These are phyloP conservation scores for Eudorcas thomsonii DNA, from an alignment of 2,113 vertebrate species.

Conservation along the genomic window DNA sequence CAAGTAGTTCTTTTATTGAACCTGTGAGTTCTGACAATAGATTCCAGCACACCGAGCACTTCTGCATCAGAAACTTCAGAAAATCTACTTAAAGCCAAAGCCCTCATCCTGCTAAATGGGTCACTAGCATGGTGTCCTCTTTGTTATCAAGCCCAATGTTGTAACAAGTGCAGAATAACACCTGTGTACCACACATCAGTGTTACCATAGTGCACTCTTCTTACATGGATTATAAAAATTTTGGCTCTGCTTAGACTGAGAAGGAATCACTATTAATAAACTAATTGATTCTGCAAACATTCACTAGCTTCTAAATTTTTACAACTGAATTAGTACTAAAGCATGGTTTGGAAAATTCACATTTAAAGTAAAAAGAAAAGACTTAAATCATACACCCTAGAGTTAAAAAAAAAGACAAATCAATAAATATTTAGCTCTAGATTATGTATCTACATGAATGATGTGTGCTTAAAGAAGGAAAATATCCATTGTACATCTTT, in stretches of 20 bases:
- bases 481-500: not conserved
- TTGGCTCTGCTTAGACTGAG: not conserved
- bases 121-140: not conserved
- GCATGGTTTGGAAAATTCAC: not conserved
- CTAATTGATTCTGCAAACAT: not conserved
- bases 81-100: not conserved
- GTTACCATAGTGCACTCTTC: not conserved
- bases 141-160: not conserved
- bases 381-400: not conserved
- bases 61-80: not conserved
- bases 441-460: not conserved
- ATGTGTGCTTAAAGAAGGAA: not conserved
- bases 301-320: conserved; percentile 5
- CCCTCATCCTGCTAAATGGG: not conserved
- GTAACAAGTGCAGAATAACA: not conserved
- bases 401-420: not conserved
- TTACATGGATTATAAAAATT: not conserved
- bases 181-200: not conserved
- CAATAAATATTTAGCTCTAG: not conserved
- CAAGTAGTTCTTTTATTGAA: not conserved
- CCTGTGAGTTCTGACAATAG: not conserved
- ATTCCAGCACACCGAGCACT: not conserved
- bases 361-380: not conserved
- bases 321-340: not conserved
- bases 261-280: not conserved